Evolutionary conservation across 2,888 invertebrate genomes (phyloP), one percentile per base, ranked within the genome.

Genomic region (Helicoverpa assulta): DNA sequence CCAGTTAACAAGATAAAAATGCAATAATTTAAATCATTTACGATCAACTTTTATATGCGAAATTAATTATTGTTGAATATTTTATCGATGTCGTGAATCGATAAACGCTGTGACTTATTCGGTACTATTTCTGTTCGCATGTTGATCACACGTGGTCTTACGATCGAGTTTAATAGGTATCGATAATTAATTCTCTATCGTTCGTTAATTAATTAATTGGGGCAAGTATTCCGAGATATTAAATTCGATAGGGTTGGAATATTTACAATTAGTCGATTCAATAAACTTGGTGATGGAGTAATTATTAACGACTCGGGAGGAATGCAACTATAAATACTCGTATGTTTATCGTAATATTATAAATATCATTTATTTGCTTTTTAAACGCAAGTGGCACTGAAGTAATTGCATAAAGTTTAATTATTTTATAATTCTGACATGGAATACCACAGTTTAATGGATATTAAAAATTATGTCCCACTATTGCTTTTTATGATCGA

Each of bases 1-100:
- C 21, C 63, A 67, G 52, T 76, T 76, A 70, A 84, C 77, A 85
- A 82, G 82, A 87, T 87, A 87, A 87, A 88, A 90, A 83, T 81
- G 78, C 81, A 86, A 85, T 88, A 85, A 85, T 84, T 86, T 84
- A 76, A 82, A 85, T 81, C 81, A 81, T 82, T 86, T 83, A 89
- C 81, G 77, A 83, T 75, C 80, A 66, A 75, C 57, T 78, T 85
- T 83, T 81, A 87, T 80, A 78, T 40, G 82, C 73, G 26, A 84
- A 85, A 86, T 87, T 86, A 87, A 88, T 88, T 87, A 83, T 80
- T 67, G 77, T 63, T 40, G 71, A 82, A 80, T 85, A 81, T 85
- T 85, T 86, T 80, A 85, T 82, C 64, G 77, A 67, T 71, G 43
- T 52, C n/a, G 60, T 50, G 40, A 50, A 57, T 40, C 37, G 54